A percentile compares a stretch with the other conserved stretches of the same genome.
Evolutionary conservation across 2,888 invertebrate genomes (phyloP).

Genomic region (Enchytraeus crypticus): DNA sequence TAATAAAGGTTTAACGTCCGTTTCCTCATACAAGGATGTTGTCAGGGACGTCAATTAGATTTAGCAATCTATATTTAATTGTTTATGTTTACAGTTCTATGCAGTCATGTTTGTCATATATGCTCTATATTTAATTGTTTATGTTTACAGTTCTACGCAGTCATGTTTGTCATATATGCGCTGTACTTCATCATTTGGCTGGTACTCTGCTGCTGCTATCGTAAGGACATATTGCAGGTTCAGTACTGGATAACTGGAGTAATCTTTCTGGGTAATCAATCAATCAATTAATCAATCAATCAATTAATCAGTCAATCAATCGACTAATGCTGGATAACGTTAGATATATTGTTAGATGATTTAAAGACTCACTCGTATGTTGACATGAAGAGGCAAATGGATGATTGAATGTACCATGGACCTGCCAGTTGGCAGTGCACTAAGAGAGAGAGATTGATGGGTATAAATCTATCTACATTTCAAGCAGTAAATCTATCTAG

Average conservation of each 20-base stretch:
- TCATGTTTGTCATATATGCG: conserved; percentile 80
- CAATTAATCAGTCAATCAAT: no score
- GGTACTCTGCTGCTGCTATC: conserved; percentile 70
- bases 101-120: conserved; percentile 81
- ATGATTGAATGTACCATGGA: no score
- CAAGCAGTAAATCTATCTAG: background rate
- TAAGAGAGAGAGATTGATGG: no score
- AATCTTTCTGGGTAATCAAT: conserved; percentile 65
- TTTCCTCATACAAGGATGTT: no score
- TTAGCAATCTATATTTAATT: background rate
- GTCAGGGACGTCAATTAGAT: background rate
- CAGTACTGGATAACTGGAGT: conserved; percentile 95
- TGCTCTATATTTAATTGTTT: conserved; percentile 51
- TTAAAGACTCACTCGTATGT: no score
- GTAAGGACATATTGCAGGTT: conserved; percentile 79
- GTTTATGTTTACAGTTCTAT: conserved; percentile 62
- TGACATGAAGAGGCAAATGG: no score
- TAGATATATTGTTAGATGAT: background rate
- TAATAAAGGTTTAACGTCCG: no score
- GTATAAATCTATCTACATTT: background rate
- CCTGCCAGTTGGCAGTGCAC: no score
- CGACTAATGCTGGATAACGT: background rate
- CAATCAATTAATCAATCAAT: no score
- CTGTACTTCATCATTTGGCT: conserved; percentile 75
- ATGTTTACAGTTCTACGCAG: conserved; percentile 67